Base-by-base conservation (phyloP, 2,113 vertebrate species). In the Saiga tatarica region DNA sequence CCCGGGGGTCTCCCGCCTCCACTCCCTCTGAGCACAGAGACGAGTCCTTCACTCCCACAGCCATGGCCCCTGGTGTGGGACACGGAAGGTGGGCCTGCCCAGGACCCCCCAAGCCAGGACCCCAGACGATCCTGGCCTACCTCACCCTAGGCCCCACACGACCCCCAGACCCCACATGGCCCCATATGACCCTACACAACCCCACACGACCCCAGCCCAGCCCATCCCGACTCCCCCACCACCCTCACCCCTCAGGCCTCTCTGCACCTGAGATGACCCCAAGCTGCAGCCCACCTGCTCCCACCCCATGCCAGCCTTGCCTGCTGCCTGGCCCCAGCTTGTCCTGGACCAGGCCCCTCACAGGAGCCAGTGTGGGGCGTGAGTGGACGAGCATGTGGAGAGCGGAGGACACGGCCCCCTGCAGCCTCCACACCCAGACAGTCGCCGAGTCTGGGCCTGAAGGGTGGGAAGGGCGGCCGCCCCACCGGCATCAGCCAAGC, bases 371-470 rank as follows among this genome's bases (percentile, higher is more conserved):
- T 4, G 26, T 16, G 76, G 15, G 23, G 25, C 8, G 39, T 1
- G 39, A 45, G 39, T 0, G 2, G 23, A 10, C 4, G 2, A 15
- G 76, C 2, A 28, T 9, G 7, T 79, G 26, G 42, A 30, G 33
- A 67, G 64, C 33, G 8, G 33, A 21, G 33, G 64, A 67, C 64
- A 21, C 33, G 7, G 30, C 30, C 3, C 33, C 28, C 13, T 6
- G 0, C 23, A n/a, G 17, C 76, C 26, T 2, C 14, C 25, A 16
- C 7, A 30, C 25, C 42, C 1, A 2, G 15, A 28, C 7, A 2
- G 15, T 4, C 4, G 4, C 76, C 4, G 8, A 15, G 76, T 11
- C 45, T 33, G 78, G 10, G 78, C 45, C 45, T 33, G 26, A 17
- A 17, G 26, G 45, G 9, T 1, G 26, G 42, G 76, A 8, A 11